Percentiles rank a stretch among this genome's conserved stretches.
These are phyloP conservation scores for Pao palembangensis DNA, from an alignment of 2,113 vertebrate genomes.

Conservation along the genomic window DNA sequence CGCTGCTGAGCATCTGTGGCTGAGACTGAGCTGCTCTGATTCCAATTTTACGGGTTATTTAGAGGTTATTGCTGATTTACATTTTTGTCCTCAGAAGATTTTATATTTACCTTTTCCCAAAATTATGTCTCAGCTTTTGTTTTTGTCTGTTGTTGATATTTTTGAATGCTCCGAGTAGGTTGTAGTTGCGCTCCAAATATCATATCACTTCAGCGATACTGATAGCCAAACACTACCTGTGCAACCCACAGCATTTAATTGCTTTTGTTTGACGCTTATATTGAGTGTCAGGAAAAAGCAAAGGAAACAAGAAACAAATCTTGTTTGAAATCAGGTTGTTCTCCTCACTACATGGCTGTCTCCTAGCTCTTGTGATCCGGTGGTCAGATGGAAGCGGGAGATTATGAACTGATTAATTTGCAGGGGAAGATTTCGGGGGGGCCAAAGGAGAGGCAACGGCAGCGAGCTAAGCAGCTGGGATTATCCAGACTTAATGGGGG, in stretches of 20 bases:
- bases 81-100: slow-evolving; percentile 10
- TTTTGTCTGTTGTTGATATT: slow-evolving; percentile 17
- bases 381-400: slow-evolving; percentile 33
- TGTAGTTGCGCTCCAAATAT: slow-evolving; percentile 50
- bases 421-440: slow-evolving; percentile 45
- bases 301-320: slow-evolving; percentile 16
- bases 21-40: slow-evolving; percentile 8
- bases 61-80: slow-evolving; percentile 23
- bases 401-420: slow-evolving; percentile 65
- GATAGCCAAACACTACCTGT: slow-evolving; percentile 28
- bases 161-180: slow-evolving; percentile 36
- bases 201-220: slow-evolving; percentile 26
- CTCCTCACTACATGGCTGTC: slow-evolving; percentile 11
- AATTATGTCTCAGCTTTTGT: not conserved
- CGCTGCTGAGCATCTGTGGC: slow-evolving; percentile 9
- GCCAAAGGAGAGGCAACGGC: slow-evolving; percentile 49
- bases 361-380: slow-evolving; percentile 8
- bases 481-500: slow-evolving; percentile 64
- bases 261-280: slow-evolving; percentile 15
- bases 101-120: slow-evolving; percentile 11
- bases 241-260: slow-evolving; percentile 23
- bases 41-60: slow-evolving; percentile 33
- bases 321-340: slow-evolving; percentile 7
- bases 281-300: slow-evolving; percentile 10
- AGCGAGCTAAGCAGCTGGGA: slow-evolving; percentile 58